These are phyloP conservation scores for Gila orcuttii DNA, from an alignment of 2,113 vertebrate genomes.

Conservation along the genomic window DNA sequence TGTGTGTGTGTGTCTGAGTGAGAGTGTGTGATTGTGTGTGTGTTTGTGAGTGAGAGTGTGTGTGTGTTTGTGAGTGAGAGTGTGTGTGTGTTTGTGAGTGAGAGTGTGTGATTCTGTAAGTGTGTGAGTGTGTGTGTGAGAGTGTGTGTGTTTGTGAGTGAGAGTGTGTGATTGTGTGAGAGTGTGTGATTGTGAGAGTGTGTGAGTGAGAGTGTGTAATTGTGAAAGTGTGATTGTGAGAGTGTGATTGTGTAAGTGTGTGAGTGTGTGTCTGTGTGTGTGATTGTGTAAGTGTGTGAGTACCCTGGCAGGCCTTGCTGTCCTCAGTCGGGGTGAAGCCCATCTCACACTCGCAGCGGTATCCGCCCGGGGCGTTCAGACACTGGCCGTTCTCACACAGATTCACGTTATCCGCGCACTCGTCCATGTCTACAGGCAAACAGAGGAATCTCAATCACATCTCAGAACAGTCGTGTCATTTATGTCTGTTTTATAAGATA, in stretches of 20 bases:
- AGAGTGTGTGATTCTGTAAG: background rate
- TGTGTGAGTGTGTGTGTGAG: background rate
- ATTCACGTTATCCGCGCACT: constrained; percentile 89
- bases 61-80: no score
- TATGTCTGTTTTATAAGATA: background rate
- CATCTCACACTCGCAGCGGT: constrained; percentile 94
- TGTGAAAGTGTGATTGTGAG: background rate
- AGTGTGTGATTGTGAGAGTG: background rate
- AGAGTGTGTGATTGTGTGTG: background rate
- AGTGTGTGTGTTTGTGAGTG: background rate
- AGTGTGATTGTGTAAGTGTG: background rate
- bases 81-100: no score
- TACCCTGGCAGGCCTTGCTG: constrained; percentile 90
- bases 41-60: background rate
- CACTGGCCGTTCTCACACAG: constrained; percentile 94
- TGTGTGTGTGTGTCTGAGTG: background rate
- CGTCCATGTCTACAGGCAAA: constrained; percentile 83
- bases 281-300: background rate
- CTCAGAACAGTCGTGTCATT: background rate
- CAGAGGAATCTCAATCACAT: no score
- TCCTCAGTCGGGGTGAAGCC: constrained; percentile 90
- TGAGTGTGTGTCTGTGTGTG: background rate
- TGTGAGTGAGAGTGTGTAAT: background rate
- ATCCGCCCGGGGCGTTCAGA: constrained; percentile 88
- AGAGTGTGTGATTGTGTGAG: background rate